A percentile compares a stretch with the other conserved stretches of the same genome.
Evolutionary conservation across 2,797 vertebrate species (phyloP).

Genomic region (Peromyscus eremicus): DNA sequence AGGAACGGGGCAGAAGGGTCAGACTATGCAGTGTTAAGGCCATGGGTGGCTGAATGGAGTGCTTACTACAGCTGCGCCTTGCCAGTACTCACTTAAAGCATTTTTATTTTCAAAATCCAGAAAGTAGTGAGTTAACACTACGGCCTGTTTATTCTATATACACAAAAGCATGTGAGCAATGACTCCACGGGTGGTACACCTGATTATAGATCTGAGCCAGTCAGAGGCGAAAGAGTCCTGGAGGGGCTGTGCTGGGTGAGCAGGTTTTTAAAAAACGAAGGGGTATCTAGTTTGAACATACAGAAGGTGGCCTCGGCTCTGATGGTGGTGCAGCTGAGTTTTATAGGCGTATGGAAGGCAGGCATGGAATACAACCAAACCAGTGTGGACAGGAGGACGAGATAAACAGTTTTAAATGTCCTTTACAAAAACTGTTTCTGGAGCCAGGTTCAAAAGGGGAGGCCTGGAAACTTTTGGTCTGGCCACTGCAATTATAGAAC

Average conservation of each 20-base stretch:
- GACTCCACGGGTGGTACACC: neutral
- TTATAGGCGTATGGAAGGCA: conserved; percentile 83
- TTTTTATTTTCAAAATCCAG: conserved; percentile 60
- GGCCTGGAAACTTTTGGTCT: conserved; percentile 80
- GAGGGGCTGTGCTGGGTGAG: neutral
- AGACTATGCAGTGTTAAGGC: neutral
- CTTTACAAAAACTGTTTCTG: conserved; percentile 79
- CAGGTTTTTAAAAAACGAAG: conserved; percentile 61
- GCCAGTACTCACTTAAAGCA: conserved; percentile 30
- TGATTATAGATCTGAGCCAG: conserved; percentile 43
- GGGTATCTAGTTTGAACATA: conserved; percentile 61
- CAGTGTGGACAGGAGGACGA: conserved; percentile 82
- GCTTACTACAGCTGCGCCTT: neutral
- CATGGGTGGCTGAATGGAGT: neutral
- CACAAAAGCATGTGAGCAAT: conserved; percentile 16
- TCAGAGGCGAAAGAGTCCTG: neutral
- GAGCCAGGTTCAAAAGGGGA: conserved; percentile 80
- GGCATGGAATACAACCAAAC: conserved; percentile 85
- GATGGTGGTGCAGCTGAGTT: conserved; percentile 76
- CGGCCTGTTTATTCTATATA: neutral
- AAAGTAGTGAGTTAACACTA: conserved; percentile 37
- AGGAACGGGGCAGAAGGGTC: neutral
- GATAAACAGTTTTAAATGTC: conserved; percentile 87
- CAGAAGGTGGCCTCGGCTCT: conserved; percentile 65
- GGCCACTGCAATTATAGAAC: conserved; percentile 78